Evolutionary conservation across 2,113 vertebrate genomes (phyloP), one percentile per base, ranked within the genome.

Genomic region (Lipophrys pholis): DNA sequence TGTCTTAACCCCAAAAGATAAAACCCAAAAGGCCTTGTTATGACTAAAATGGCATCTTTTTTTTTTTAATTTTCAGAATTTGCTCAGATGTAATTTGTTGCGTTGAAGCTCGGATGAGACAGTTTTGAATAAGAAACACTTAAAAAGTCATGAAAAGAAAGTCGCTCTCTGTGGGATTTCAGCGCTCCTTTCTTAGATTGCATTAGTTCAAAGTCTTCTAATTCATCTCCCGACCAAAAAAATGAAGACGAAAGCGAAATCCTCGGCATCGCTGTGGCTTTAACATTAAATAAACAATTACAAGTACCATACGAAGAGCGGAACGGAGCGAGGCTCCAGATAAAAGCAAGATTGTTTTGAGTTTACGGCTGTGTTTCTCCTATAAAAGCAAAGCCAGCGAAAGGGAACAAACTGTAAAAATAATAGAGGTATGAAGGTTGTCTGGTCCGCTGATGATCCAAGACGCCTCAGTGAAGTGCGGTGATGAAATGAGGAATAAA

Each of bases 401-500:
- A 74, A 9, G 10, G 35, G 51, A 87, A 84, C 79, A 87, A 80
- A 82, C 69, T 39, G 8, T 75, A 73, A 42, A 49, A 63, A 56
- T 70, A 80, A 78, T 53, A 64, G 65, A 46, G 35, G 58, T 71
- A 53, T 78, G 74, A 77, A 78, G 73, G 80, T 62, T 75, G 74
- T 78, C 58, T 75, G 70, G 56, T 74, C 56, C 58, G 40, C 52
- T 76, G 52, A 75, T 68, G 73, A 84, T 73, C 76, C 73, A 67
- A 77, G 69, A 70, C 8, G 35, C 75, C 68, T 80, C 61, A 3
- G 53, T 60, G 76, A 76, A 74, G 69, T 67, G 65, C 61, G 42
- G 53, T 62, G 74, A 81, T 68, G 54, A 80, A 85, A 81, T 78
- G 50, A 83, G 41, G 59, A 83, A 74, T 74, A 78, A 79, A 71